A percentile compares a stretch with the other conserved stretches of the same genome.
Conservation (phyloP, 2,113 vertebrate species). For the Speoplatyrhinus poulsoni region DNA sequence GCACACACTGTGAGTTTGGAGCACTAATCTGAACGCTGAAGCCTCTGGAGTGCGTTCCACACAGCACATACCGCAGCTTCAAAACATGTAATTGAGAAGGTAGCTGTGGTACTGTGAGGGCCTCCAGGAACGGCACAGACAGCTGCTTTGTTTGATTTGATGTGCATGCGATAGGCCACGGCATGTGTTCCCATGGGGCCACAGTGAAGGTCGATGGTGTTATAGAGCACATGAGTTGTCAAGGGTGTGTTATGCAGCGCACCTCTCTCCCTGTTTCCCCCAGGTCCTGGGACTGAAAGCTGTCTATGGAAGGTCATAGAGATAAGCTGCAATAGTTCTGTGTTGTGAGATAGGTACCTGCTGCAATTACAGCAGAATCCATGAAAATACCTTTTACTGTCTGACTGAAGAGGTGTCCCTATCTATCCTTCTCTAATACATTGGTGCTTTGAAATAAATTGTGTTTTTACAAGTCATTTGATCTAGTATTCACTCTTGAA, state of each 20-base stretch:
- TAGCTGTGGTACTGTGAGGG: slow-evolving; percentile 14
- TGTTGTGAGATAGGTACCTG: slow-evolving; percentile 43
- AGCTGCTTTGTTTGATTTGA: slow-evolving; percentile 36
- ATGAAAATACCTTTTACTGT: slow-evolving; percentile 43
- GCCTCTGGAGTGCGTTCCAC: slow-evolving; percentile 33
- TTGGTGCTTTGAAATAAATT: background rate
- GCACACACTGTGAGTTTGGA: slow-evolving; percentile 32
- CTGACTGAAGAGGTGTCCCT: slow-evolving; percentile 16
- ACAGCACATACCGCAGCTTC: slow-evolving; percentile 26
- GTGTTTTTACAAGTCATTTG: too few relatives aligned
- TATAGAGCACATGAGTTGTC: slow-evolving; percentile 24
- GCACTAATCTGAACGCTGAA: slow-evolving; percentile 30
- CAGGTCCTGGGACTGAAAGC: slow-evolving; percentile 36
- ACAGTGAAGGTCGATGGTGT: slow-evolving; percentile 4
- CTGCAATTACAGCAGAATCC: slow-evolving; percentile 48
- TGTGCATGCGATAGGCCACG: slow-evolving; percentile 28
- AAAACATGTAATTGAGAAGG: slow-evolving; percentile 49
- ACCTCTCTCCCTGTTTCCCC: slow-evolving; percentile 18
- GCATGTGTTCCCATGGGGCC: slow-evolving; percentile 34
- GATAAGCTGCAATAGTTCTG: slow-evolving; percentile 62
- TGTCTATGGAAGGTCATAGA: slow-evolving; percentile 64
- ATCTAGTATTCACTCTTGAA: too few relatives aligned
- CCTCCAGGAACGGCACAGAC: slow-evolving; percentile 35
- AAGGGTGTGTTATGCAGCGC: slow-evolving; percentile 21
- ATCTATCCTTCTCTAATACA: background rate